Conservation (phyloP, 2,113 vertebrate species). For the Cricetomys ansorgei region DNA sequence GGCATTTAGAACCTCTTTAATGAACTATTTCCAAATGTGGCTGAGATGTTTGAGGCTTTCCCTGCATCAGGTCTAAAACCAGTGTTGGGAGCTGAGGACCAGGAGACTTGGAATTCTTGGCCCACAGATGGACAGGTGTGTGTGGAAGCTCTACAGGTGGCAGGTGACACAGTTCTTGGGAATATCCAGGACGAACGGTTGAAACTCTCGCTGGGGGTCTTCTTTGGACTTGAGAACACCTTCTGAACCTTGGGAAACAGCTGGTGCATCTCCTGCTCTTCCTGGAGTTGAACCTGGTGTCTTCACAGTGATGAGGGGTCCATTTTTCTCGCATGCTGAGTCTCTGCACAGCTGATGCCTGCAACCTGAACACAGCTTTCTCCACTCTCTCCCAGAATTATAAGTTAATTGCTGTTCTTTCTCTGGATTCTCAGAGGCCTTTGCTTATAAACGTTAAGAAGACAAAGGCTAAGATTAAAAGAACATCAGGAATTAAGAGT, state of each 20-base stretch:
- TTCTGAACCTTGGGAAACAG: background rate
- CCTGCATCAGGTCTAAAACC: slow-evolving; percentile 62
- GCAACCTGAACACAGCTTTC: slow-evolving; percentile 2
- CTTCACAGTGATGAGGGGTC: background rate
- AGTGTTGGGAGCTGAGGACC: background rate
- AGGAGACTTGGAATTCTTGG: slow-evolving; percentile 28
- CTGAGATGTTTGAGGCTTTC: slow-evolving; percentile 70
- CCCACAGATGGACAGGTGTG: background rate
- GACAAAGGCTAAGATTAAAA: slow-evolving; percentile 28
- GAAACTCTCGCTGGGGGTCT: background rate
- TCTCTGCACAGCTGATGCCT: background rate
- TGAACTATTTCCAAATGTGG: slow-evolving; percentile 80
- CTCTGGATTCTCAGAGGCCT: slow-evolving; percentile 39
- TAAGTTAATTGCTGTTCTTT: slow-evolving; percentile 14
- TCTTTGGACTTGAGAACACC: background rate
- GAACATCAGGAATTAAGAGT: background rate
- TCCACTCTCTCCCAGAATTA: background rate
- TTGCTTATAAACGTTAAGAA: slow-evolving; percentile 31
- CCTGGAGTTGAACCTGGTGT: background rate
- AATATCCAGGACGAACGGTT: background rate
- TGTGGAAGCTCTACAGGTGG: background rate
- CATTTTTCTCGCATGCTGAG: background rate
- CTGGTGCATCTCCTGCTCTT: background rate
- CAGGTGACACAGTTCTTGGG: background rate
- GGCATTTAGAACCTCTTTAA: slow-evolving; percentile 79